Conservation (phyloP, 2,113 vertebrate species). For the human (Homo sapiens) region DNA sequence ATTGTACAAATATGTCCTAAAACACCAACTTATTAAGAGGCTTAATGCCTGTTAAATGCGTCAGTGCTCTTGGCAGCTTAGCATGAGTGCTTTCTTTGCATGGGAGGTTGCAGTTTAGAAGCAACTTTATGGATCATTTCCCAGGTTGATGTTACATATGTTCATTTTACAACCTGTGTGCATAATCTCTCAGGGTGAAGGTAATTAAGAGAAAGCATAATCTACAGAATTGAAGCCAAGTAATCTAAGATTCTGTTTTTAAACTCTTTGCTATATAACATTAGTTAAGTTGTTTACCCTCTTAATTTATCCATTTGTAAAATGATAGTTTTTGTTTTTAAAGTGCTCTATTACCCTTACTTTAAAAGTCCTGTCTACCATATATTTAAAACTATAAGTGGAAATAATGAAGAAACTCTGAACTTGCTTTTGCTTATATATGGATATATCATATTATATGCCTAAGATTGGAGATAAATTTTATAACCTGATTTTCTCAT, state of each 20-base stretch:
- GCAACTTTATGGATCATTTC: neutral
- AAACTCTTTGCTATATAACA: neutral
- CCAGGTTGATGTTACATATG: neutral
- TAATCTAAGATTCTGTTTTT: neutral
- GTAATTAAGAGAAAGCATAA: neutral
- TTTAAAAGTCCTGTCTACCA: neutral
- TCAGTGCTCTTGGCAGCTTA: neutral
- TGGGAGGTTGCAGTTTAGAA: slow-evolving; percentile 11
- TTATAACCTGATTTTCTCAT: neutral
- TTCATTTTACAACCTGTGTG: neutral
- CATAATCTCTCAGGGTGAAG: neutral
- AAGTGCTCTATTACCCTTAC: neutral
- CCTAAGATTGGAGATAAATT: neutral
- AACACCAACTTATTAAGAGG: neutral
- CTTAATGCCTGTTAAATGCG: neutral
- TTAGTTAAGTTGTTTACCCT: neutral
- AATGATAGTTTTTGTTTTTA: neutral
- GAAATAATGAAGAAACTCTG: slow-evolving; percentile 34
- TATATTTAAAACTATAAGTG: neutral
- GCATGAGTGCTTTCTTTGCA: neutral
- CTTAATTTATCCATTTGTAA: slow-evolving; percentile 9
- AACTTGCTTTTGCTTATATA: slow-evolving; percentile 25
- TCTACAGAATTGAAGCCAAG: neutral
- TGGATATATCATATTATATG: neutral
- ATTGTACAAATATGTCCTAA: slow-evolving; percentile 7